A percentile compares a stretch with the other conserved stretches of the same genome.
Evolutionary conservation across 2,113 vertebrate species (phyloP).

Genomic region (Zapus hudsonius): DNA sequence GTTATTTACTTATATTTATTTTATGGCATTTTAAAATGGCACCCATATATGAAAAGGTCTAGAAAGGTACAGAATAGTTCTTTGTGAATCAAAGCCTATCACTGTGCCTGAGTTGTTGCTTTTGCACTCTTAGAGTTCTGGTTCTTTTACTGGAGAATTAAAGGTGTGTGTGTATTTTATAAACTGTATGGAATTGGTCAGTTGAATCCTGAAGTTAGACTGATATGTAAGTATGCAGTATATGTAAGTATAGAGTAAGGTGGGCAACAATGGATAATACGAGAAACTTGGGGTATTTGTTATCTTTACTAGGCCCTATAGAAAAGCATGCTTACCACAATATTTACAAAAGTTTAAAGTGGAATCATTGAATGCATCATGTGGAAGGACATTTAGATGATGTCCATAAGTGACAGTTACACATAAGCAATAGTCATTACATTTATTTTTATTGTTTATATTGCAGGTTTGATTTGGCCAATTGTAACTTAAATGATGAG

Average conservation of each 20-base stretch:
- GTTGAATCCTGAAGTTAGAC: background rate
- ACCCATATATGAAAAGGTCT: background rate
- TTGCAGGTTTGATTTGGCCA: constrained; percentile 95
- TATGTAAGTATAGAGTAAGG: background rate
- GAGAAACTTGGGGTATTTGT: background rate
- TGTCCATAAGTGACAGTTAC: constrained; percentile 1
- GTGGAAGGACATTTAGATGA: constrained; percentile 10
- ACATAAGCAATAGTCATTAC: background rate
- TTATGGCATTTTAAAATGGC: background rate
- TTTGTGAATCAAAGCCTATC: background rate
- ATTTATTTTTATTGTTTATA: background rate
- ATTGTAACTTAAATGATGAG: constrained; percentile 97
- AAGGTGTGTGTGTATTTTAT: background rate
- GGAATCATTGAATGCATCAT: background rate
- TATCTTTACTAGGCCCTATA: background rate
- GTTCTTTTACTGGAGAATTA: constrained; percentile 20
- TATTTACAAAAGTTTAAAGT: background rate
- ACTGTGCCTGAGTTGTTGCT: background rate
- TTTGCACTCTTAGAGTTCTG: background rate
- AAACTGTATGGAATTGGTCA: background rate
- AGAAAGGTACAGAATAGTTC: background rate
- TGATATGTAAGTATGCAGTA: background rate
- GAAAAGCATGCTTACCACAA: background rate
- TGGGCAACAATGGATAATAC: background rate
- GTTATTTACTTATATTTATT: background rate